These are phyloP conservation scores for Muscicapa adusta DNA, from an alignment of 2,113 vertebrate species.

Conservation along the genomic window DNA sequence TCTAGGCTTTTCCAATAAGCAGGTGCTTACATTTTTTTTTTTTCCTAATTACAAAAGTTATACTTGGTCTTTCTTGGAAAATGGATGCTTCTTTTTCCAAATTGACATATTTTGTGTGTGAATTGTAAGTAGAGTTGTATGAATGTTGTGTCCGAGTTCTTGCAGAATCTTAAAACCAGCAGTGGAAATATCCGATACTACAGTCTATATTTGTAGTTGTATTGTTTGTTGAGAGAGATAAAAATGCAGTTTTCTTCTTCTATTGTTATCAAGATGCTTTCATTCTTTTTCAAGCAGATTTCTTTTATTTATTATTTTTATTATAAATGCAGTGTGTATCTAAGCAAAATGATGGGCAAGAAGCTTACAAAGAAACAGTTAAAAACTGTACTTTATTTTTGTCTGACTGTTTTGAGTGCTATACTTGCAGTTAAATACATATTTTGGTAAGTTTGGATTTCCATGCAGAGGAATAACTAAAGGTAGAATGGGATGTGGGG, in stretches of 20 bases:
- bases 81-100: background rate
- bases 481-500: background rate
- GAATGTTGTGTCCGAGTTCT: background rate
- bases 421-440: background rate
- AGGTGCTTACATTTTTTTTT: background rate
- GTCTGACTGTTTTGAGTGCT: background rate
- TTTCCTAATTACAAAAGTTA: background rate
- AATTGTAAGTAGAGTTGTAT: background rate
- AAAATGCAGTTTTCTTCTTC: background rate
- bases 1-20: background rate
- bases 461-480: background rate
- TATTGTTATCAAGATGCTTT: background rate
- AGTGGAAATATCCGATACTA: background rate
- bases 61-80: background rate
- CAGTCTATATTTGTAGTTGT: background rate
- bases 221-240: background rate
- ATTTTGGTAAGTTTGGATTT: slow-evolving; percentile 1
- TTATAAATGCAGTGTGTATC: background rate
- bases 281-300: background rate
- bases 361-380: background rate
- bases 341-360: background rate
- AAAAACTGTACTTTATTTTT: background rate
- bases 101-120: background rate
- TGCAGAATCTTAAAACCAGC: background rate
- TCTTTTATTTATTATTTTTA: background rate